Percentiles rank a stretch among this genome's conserved stretches.
These are phyloP conservation scores for Callipepla californica DNA, from an alignment of 2,113 vertebrate genomes.

Conservation along the genomic window DNA sequence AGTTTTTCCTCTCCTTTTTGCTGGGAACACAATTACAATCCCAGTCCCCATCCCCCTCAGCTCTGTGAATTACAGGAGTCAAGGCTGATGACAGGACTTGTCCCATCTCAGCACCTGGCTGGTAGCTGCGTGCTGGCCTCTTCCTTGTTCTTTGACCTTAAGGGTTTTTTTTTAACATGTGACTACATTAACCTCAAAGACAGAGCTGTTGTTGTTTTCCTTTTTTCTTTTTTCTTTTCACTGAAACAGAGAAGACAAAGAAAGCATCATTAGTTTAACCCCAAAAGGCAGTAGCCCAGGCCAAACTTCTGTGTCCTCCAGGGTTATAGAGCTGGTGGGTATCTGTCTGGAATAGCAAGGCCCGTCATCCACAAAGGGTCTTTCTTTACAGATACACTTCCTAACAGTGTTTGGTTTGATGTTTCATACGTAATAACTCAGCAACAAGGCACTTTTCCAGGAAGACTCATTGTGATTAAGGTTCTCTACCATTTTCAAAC, in stretches of 20 bases:
- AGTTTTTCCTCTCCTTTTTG: background rate
- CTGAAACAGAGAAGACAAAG: background rate
- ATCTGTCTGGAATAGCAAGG: background rate
- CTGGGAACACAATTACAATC: background rate
- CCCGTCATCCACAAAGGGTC: background rate
- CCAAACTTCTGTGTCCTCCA: background rate
- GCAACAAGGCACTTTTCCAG: background rate
- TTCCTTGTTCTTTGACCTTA: background rate
- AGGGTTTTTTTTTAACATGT: background rate
- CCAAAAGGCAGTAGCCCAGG: background rate
- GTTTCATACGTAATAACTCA: fast-evolving
- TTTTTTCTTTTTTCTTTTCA: background rate
- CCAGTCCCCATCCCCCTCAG: background rate
- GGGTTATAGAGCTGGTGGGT: background rate
- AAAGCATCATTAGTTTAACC: background rate
- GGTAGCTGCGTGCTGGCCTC: background rate
- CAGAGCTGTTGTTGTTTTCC: background rate
- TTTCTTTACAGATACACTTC: background rate
- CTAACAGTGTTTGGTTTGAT: background rate
- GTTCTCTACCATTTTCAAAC: background rate
- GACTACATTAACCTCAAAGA: background rate
- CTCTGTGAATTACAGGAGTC: background rate
- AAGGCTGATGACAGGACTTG: background rate
- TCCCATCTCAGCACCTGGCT: background rate
- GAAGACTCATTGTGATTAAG: background rate